Base-by-base conservation (phyloP, 2,888 invertebrate species). In the Brachyopa scutellaris region DNA sequence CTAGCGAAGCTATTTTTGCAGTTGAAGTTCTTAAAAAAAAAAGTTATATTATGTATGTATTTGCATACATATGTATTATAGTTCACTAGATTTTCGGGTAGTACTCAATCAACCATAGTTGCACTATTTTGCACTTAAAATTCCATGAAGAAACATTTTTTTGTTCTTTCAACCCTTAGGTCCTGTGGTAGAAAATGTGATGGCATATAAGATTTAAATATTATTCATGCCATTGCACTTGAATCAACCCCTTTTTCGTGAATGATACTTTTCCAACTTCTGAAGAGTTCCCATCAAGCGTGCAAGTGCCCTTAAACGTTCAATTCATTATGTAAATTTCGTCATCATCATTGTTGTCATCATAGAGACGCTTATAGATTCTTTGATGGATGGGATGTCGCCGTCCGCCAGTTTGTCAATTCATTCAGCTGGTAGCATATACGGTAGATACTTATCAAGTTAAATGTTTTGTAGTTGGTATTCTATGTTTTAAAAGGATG, bases 271-370 rank as follows among this genome's bases (percentile, higher is more conserved):
- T 73, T 11, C 13, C 26, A 53, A 66, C 13, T 64, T 72, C 5
- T 72, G 59, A 78, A 72, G 78, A 66, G 66, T 21, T 72, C 59
- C 51, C 36, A 78, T 49, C 57, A 45, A 42, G 72, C 21, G 19
- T 42, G 53, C 67, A 74, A 84, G 79, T 74, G 31, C 36, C 55
- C 72, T 77, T 70, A 70, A 84, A 84, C 73, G 77, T 80, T 84
- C 80, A 64, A 84, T 84, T 84, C 84, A 84, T 84, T 84, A 84
- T 84, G 84, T 47, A 84, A 84, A 84, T 84, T 80, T 74, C 21
- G 42, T 23, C 59, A 51, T 78, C 77, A 78, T 78, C 64, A 64
- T 78, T 70, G 57, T 70, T 62, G 61, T 61, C 67, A 77, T 62
- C 77, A 62, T 49, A 62, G 55, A 47, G 31, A 36, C 51, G 57